These are phyloP conservation scores for Leucosticte australis DNA, from an alignment of 2,113 vertebrate species.

Conservation along the genomic window DNA sequence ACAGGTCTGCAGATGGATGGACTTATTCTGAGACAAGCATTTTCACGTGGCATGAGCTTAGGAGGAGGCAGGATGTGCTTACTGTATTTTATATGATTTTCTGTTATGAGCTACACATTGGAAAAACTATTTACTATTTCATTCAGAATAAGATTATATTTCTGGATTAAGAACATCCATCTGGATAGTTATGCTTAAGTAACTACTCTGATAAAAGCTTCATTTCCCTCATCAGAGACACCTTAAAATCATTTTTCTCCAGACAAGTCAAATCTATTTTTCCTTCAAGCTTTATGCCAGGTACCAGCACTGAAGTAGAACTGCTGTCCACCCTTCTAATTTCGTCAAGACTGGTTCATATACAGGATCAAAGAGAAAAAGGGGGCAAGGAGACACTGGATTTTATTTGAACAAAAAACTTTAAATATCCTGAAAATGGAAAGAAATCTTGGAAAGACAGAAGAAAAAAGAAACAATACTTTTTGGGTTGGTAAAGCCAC, in stretches of 20 bases:
- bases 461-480: neutral
- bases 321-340: neutral
- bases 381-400: neutral
- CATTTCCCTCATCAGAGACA: neutral
- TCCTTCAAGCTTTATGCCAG: neutral
- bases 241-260: neutral
- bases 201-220: neutral
- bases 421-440: neutral
- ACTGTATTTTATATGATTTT: neutral
- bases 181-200: neutral
- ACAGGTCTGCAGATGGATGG: neutral
- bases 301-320: neutral
- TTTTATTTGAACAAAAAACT: neutral
- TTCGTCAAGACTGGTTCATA: neutral
- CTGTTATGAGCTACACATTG: neutral
- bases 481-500: neutral
- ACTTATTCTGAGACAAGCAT: neutral
- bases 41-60: neutral
- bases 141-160: neutral
- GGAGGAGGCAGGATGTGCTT: accelerated
- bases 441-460: neutral
- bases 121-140: neutral
- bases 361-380: neutral
- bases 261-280: neutral
- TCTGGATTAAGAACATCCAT: neutral